These are phyloP conservation scores for human (Homo sapiens) DNA, from an alignment of 2,113 vertebrate species.

Conservation along the genomic window DNA sequence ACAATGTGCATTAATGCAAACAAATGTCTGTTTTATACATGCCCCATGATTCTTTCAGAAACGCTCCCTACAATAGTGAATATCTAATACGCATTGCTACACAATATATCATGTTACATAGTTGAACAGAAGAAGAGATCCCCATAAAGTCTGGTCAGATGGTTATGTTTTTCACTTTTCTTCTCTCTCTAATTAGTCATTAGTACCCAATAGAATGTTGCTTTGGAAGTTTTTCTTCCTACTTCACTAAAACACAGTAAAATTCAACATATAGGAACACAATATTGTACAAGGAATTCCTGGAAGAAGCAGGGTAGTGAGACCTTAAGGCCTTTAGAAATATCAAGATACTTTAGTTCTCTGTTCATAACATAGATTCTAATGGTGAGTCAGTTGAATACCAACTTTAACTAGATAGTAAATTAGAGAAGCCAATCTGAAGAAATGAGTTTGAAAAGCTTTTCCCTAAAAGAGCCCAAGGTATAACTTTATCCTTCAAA, in stretches of 20 bases:
- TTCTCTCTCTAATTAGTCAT: neutral
- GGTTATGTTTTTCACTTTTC: neutral
- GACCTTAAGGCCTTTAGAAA: neutral
- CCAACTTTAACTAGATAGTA: neutral
- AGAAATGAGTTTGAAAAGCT: neutral
- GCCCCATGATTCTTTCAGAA: neutral
- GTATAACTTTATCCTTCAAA: neutral
- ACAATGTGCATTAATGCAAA: neutral
- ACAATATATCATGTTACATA: neutral
- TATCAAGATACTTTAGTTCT: neutral
- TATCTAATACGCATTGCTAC: neutral
- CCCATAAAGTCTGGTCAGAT: neutral
- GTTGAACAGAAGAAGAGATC: neutral
- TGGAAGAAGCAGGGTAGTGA: neutral
- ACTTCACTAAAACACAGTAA: conserved; percentile 19
- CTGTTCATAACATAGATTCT: neutral
- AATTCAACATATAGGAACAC: neutral
- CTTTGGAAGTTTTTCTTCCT: neutral
- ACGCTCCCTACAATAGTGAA: neutral
- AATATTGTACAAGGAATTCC: neutral
- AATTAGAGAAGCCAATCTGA: neutral
- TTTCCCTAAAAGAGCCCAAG: neutral
- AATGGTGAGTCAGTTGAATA: neutral
- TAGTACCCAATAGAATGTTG: neutral
- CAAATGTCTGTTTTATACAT: neutral